Percentiles rank a stretch among this genome's conserved stretches.
Conservation (phyloP, 1,140 invertebrate species). For the Hyles vespertilio region DNA sequence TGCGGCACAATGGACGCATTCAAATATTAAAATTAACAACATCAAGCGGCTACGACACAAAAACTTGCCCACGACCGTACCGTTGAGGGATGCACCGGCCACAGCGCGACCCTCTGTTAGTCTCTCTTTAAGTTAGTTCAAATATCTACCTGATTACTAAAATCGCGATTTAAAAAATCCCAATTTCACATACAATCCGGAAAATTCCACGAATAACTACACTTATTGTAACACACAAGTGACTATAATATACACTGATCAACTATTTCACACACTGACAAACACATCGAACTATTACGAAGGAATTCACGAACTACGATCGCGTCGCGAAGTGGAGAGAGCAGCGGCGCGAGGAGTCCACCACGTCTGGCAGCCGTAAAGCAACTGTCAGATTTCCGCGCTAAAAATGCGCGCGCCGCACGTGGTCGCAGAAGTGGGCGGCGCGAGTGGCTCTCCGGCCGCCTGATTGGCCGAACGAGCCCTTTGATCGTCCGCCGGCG, state of each 20-base stretch:
- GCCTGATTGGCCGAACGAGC: constrained; percentile 42
- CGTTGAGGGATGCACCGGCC: constrained; percentile 6
- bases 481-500: constrained; percentile 68
- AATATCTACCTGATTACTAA: constrained; percentile 17
- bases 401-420: constrained; percentile 60
- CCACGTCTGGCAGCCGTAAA: constrained; percentile 23
- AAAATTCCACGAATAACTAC: no score
- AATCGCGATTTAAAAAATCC: constrained; percentile 5
- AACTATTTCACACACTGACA: no score
- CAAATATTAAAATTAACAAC: constrained; percentile 51
- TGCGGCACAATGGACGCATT: constrained; percentile 27
- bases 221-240: no score
- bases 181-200: constrained; percentile 9
- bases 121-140: constrained; percentile 19
- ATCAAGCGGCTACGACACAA: constrained; percentile 34
- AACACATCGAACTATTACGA: no score
- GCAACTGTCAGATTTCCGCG: constrained; percentile 49
- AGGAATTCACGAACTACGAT: neutral
- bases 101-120: constrained; percentile 22
- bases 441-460: constrained; percentile 28
- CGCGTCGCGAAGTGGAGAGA: constrained; percentile 19
- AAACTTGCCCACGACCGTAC: constrained; percentile 30
- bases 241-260: no score
- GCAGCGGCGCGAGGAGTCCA: constrained; percentile 15
- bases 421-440: constrained; percentile 57